Conservation (phyloP, 2,888 invertebrate genomes). For the Crioceris asparagi region DNA sequence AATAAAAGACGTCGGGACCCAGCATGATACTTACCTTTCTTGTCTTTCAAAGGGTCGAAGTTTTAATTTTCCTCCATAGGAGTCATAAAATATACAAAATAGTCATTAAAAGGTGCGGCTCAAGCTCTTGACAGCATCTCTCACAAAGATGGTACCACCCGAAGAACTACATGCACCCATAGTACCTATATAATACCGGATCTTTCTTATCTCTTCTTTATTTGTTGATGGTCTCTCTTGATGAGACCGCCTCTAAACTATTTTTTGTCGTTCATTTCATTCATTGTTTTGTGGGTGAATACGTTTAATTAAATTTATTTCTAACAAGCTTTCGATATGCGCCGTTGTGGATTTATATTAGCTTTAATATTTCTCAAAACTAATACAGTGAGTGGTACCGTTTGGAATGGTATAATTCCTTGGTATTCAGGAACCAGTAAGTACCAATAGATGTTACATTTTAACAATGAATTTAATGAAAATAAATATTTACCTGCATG, state of each 20-base stretch:
- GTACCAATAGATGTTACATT: too few species aligned
- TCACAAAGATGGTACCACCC: too few species aligned
- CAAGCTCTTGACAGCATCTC: too few species aligned
- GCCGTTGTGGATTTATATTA: not conserved
- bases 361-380: slow-evolving; percentile 1
- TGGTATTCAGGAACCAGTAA: slow-evolving; percentile 45
- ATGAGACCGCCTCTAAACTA: too few species aligned
- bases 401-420: slow-evolving; percentile 41
- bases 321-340: not conserved
- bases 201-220: not conserved
- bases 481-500: too few species aligned
- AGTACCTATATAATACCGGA: slow-evolving; percentile 1
- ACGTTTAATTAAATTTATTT: not conserved
- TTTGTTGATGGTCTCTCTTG: not conserved
- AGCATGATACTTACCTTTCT: too few species aligned
- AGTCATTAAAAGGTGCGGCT: too few species aligned
- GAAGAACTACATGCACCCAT: slow-evolving; percentile 1
- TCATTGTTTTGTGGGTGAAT: not conserved
- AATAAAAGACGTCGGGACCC: too few species aligned
- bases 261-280: not conserved
- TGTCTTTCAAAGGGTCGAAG: too few species aligned
- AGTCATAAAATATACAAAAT: too few species aligned
- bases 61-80: too few species aligned
- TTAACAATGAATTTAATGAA: too few species aligned
- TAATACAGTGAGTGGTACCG: slow-evolving; percentile 3